Conservation (phyloP, 2,113 vertebrate genomes). For the Tonatia bakeri region DNA sequence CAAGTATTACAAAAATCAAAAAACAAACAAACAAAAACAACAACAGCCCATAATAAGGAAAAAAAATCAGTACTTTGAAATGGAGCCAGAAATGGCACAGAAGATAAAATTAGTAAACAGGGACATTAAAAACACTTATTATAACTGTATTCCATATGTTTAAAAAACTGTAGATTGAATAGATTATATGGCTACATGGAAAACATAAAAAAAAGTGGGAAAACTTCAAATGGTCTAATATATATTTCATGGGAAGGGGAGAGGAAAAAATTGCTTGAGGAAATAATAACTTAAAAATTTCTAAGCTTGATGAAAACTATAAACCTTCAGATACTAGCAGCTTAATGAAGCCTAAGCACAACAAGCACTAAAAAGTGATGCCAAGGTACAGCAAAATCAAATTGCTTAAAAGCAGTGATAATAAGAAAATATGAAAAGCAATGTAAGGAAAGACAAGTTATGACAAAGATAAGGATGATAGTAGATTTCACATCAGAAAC, state of each 20-base stretch:
- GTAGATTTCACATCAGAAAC: background rate
- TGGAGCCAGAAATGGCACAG: background rate
- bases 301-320: background rate
- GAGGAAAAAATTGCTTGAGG: background rate
- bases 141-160: background rate
- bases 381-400: background rate
- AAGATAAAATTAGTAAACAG: background rate
- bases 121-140: background rate
- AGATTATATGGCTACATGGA: background rate
- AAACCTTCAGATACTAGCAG: background rate
- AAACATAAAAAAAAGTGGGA: background rate
- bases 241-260: background rate
- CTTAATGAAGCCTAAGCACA: background rate
- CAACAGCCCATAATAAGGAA: background rate
- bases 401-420: background rate
- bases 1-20: background rate
- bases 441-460: background rate
- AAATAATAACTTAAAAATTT: background rate
- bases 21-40: background rate
- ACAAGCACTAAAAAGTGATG: background rate
- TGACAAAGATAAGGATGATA: background rate
- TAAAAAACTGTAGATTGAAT: background rate
- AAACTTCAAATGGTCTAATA: background rate
- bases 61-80: conserved; percentile 3
- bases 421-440: background rate